Base-by-base conservation (phyloP, 2,888 invertebrate genomes). In the Nebria brevicollis region DNA sequence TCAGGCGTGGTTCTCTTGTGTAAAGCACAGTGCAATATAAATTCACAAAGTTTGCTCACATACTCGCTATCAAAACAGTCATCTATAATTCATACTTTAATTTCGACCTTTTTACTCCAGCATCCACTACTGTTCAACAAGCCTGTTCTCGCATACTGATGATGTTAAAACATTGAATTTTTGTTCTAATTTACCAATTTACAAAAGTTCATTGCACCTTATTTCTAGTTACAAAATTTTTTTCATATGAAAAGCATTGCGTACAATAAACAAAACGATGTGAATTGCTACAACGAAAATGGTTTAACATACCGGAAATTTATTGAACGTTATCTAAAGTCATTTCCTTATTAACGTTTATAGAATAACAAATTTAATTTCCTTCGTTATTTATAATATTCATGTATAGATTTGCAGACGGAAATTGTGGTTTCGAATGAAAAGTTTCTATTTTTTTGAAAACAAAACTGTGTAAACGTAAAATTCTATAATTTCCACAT, bases 11-110 rank as follows among this genome's bases (percentile, higher is more conserved):
- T 20, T 34, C 20, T 70, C 8, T 70, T 70, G 70, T 70, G 15
- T 25, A 70, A 26, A 25, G 70, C 34, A 70, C 70, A 70, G 70
- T 5, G 70, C 70, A 26, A 25, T 70, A 34, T 70, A 70, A 70
- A 11, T 20, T 66, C 20, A 8, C 65, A 72, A 72, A 77, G 26
- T 72, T 72, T 64, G 77, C 41, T 41, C 77, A 77, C 77, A 65
- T 78, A 70, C 70, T 74, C 42, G 66, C 66, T 78, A 64, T 64
- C 78, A 78, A 78, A 74, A 78, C 74, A 78, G 65, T 42, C 78
- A 78, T 78, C 78, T 73, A 78, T 74, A 73, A 78, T 78, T 73
- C 72, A 78, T 74, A 78, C 74, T 78, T 78, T 78, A 78, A 78
- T 78, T 78, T 78, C 66, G 43, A 66, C 42, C 73, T 78, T 78